Percentiles rank a stretch among this genome's conserved stretches.
phyloP scores from a whole-genome alignment of 1,140 invertebrate genomes.

The Pemphigus obesinymphae region DNA sequence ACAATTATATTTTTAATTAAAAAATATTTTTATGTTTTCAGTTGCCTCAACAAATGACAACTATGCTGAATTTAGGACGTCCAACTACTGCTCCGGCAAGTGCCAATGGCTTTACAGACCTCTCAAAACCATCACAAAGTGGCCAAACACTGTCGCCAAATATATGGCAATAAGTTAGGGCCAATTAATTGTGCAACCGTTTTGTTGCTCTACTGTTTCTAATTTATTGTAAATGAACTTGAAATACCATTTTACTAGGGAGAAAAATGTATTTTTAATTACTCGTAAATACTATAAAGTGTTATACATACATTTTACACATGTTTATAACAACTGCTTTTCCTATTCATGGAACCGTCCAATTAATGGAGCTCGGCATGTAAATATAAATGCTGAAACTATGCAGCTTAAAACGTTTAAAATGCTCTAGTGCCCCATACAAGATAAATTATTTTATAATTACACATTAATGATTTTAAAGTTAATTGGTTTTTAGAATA shows the following conservation, averaged over 20 bases:
- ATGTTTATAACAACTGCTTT: background rate
- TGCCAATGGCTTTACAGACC: constrained; percentile 1
- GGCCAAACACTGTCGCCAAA: constrained; percentile 14
- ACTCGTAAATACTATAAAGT: background rate
- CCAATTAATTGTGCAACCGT: background rate
- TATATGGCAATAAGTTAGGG: constrained; percentile 10
- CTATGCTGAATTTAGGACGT: constrained; percentile 53
- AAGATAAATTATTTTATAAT: background rate
- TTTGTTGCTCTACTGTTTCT: background rate
- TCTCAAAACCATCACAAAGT: background rate
- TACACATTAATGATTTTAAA: background rate
- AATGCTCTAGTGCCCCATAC: background rate
- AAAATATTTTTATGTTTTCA: constrained; percentile 48
- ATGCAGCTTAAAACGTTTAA: background rate
- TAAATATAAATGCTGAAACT: background rate
- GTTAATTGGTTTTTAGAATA: background rate
- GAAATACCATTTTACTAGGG: background rate
- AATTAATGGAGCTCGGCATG: background rate
- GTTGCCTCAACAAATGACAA: constrained; percentile 59
- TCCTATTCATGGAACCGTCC: background rate
- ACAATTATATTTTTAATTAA: background rate
- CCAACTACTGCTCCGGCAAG: background rate
- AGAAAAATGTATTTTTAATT: background rate
- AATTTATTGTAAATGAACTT: background rate
- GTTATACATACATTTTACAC: background rate